Percentiles rank a stretch among this genome's conserved stretches.
Evolutionary conservation across 1,140 invertebrate species (phyloP).

Genomic region (Temnothorax nylanderi): DNA sequence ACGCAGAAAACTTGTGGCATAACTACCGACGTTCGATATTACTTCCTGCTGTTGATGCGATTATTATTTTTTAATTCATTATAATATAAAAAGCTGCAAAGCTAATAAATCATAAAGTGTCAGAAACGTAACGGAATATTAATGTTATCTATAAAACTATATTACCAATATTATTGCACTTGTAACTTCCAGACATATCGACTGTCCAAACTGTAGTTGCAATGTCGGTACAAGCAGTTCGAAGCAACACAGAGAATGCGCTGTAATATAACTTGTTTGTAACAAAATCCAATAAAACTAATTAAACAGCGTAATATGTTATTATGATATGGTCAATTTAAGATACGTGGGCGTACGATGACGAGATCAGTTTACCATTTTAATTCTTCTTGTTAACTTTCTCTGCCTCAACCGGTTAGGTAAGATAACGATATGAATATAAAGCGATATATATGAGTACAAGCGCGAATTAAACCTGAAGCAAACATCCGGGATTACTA

Average conservation of each 20-base stretch:
- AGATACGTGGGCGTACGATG: background rate
- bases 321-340: constrained; percentile 7
- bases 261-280: background rate
- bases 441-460: background rate
- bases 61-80: background rate
- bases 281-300: background rate
- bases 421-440: background rate
- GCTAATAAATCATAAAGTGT: background rate
- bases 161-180: constrained; percentile 6
- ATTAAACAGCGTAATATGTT: background rate
- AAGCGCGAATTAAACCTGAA: background rate
- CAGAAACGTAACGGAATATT: background rate
- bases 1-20: background rate
- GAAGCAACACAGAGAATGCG: constrained; percentile 1
- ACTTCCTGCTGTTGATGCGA: background rate
- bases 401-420: background rate
- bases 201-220: background rate
- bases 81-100: background rate
- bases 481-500: background rate
- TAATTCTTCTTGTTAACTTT: constrained; percentile 17
- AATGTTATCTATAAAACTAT: background rate
- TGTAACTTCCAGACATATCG: background rate
- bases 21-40: constrained; percentile 21
- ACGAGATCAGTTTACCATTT: background rate
- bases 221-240: background rate